Evolutionary conservation across 1,140 invertebrate genomes (phyloP).

Genomic region (Globodera ellingtonae): DNA sequence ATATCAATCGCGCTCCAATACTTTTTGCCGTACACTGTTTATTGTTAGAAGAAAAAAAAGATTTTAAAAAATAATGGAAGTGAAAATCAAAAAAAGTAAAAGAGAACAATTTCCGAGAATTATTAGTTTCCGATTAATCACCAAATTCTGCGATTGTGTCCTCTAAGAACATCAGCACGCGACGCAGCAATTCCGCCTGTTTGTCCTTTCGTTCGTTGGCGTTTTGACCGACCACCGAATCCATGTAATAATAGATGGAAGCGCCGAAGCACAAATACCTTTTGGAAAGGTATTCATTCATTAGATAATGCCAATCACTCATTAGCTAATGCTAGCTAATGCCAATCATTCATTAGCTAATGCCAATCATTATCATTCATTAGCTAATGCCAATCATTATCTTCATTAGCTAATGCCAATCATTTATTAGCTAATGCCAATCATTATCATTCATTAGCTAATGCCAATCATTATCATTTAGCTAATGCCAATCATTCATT

Average conservation of each 20-base stretch:
- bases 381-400: neutral
- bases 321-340: neutral
- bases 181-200: constrained; percentile 10
- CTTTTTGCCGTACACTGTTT: too few relatives aligned
- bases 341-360: neutral
- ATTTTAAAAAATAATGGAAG: too few relatives aligned
- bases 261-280: constrained; percentile 23
- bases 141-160: constrained; percentile 7
- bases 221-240: constrained; percentile 11
- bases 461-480: neutral
- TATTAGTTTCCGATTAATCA: neutral
- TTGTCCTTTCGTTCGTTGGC: neutral
- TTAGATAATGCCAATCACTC: neutral
- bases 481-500: neutral
- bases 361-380: neutral
- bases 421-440: neutral
- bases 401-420: neutral
- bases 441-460: neutral
- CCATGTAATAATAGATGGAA: constrained; percentile 16
- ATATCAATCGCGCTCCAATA: too few relatives aligned
- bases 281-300: neutral
- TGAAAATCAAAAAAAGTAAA: too few relatives aligned
- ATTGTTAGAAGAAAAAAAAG: too few relatives aligned
- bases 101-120: too few relatives aligned
- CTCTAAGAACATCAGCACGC: constrained; percentile 19